A percentile compares a stretch with the other conserved stretches of the same genome.
Conservation (phyloP, 2,888 invertebrate species). For the Ophonus ardosiacus region DNA sequence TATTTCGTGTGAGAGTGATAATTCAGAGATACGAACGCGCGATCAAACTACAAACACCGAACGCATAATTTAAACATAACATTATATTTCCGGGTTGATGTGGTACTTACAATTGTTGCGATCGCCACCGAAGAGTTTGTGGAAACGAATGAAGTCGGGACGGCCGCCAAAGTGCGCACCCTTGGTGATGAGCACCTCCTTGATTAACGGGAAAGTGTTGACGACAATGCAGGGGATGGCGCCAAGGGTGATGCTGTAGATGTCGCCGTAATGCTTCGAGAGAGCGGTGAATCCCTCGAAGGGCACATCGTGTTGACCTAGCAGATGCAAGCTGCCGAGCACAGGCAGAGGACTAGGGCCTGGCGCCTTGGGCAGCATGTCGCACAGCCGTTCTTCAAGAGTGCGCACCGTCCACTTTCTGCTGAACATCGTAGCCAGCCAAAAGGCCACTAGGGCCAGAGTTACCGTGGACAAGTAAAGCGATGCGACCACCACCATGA, state of each 20-base stretch:
- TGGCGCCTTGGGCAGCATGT: slow-evolving; percentile 76
- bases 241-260: slow-evolving; percentile 84
- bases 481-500: slow-evolving; percentile 61
- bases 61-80: neutral
- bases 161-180: slow-evolving; percentile 90
- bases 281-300: slow-evolving; percentile 86
- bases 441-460: slow-evolving; percentile 39
- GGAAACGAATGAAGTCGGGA: slow-evolving; percentile 88
- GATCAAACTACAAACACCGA: slow-evolving; percentile 27
- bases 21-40: slow-evolving; percentile 55
- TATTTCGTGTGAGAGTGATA: slow-evolving; percentile 59
- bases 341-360: slow-evolving; percentile 84
- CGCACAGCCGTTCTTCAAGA: slow-evolving; percentile 50
- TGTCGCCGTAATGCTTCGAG: slow-evolving; percentile 84
- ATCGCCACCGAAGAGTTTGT: slow-evolving; percentile 90
- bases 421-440: slow-evolving; percentile 22
- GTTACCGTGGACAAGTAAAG: slow-evolving; percentile 56
- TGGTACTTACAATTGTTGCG: slow-evolving; percentile 90
- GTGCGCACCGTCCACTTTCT: slow-evolving; percentile 44
- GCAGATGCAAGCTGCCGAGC: slow-evolving; percentile 84
- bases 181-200: slow-evolving; percentile 87
- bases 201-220: slow-evolving; percentile 84
- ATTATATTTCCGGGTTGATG: slow-evolving; percentile 58
- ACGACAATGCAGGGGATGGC: slow-evolving; percentile 85
- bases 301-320: slow-evolving; percentile 82